Evolutionary conservation across 2,797 vertebrate genomes (phyloP).

Genomic region (Perodicticus potto): DNA sequence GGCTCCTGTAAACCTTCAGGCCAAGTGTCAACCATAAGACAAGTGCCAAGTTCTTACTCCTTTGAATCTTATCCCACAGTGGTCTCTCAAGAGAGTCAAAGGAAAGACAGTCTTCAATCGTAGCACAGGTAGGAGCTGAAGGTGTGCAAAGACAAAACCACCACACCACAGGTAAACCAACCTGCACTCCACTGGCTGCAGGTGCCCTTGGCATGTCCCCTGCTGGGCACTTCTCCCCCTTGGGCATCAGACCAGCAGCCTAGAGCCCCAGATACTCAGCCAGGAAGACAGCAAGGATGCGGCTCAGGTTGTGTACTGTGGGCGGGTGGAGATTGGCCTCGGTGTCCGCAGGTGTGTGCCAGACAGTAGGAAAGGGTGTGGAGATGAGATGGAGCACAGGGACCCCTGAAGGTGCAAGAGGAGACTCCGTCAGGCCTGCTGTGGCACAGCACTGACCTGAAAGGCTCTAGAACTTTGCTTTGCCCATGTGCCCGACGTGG

Average conservation of each 20-base stretch:
- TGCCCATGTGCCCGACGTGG: rapidly evolving
- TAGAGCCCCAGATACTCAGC: conserved; percentile 92
- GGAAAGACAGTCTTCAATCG: background rate
- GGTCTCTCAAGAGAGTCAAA: background rate
- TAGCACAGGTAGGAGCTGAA: background rate
- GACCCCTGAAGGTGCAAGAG: conserved; percentile 88
- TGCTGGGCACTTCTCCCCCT: background rate
- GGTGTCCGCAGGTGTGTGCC: conserved; percentile 93
- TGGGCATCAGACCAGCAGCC: background rate
- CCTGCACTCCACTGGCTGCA: background rate
- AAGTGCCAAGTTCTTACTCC: background rate
- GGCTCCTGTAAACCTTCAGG: background rate
- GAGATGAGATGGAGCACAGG: conserved; percentile 94
- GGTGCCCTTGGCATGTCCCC: background rate
- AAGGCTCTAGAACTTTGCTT: no score
- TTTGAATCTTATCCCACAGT: background rate
- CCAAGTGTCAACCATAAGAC: background rate
- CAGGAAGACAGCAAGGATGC: conserved; percentile 92
- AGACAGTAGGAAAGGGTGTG: conserved; percentile 94
- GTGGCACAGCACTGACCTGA: rapidly evolving
- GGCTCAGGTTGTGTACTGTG: conserved; percentile 93
- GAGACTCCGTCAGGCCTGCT: background rate
- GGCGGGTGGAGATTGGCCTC: conserved; percentile 93
- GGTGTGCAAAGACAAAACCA: background rate
- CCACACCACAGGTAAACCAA: background rate